Base-by-base conservation (phyloP, 2,888 invertebrate genomes). In the Rotaria sp. region DNA sequence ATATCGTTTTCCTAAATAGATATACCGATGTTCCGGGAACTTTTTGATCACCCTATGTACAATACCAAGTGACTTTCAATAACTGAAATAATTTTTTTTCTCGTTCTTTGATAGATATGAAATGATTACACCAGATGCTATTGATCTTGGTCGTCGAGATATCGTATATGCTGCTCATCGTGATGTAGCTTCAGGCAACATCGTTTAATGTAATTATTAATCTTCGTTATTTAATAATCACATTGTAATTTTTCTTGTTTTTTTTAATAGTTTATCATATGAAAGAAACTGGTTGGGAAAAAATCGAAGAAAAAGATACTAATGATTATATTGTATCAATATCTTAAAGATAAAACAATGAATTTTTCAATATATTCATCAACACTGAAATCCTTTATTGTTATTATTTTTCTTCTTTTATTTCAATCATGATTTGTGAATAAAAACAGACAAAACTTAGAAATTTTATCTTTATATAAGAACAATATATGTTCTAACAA, bases 111-210 rank as follows among this genome's bases (percentile, higher is more conserved):
- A 95, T 91, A 93, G 93, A 88, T 95, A 94, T 94, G 95, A 98
- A 89, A 92, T 99, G 89, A 93, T 93, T 0, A 96, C 97, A 90
- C 93, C 94, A 88, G 96, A 96, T 89, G 99, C 99, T 3, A 95
- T 95, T 91, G 96, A 97, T 89, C 93, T 99, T 38, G 99, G 96
- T 0, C 94, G 96, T 85, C 93, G 97, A 75, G 94, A 98, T 0
- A 98, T 99, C 91, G 98, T 96, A 92, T 97, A 98, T 92, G 98
- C 99, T 85, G 98, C 99, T 0, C 95, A 95, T 92, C 94, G 99
- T 90, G 99, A 99, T 93, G 95, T 96, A 4, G 96, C 95, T 92
- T 97, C 96, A 86, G 99, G 99, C 89, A 99, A 99, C 89, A 95
- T 96, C 89, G 94, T 98, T 86, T 94, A 97, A 90, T 93, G 94